Conservation (phyloP, 2,113 vertebrate genomes). For the Stomatorhinus ivindoensis region DNA sequence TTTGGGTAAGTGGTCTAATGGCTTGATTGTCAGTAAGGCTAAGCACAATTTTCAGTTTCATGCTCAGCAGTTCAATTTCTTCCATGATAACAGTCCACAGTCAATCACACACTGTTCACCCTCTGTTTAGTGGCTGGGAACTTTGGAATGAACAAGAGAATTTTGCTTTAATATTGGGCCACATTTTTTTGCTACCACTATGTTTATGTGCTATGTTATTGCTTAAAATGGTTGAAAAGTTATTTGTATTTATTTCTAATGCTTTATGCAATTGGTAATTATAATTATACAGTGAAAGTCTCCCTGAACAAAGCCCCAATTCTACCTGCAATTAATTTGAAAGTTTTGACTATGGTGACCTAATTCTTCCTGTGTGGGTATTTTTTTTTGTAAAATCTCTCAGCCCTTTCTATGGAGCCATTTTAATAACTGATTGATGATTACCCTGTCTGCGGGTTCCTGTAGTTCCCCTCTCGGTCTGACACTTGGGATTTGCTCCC, state of each 20-base stretch:
- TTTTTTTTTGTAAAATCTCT: background rate
- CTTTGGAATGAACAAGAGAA: background rate
- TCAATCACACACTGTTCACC: background rate
- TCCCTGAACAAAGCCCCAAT: background rate
- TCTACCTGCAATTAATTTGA: background rate
- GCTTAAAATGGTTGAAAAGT: background rate
- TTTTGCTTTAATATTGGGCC: background rate
- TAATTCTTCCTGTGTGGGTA: background rate
- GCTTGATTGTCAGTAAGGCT: background rate
- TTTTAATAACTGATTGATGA: conserved; percentile 24
- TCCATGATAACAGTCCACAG: background rate
- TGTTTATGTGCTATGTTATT: background rate
- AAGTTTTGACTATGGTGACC: background rate
- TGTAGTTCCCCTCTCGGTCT: background rate
- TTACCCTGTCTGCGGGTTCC: conserved; percentile 36
- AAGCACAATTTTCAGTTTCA: background rate
- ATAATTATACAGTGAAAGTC: background rate
- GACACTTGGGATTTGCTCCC: background rate
- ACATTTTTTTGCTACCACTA: background rate
- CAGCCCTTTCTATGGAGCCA: conserved; percentile 6
- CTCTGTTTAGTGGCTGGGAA: background rate
- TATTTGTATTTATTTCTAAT: background rate
- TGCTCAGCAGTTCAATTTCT: background rate
- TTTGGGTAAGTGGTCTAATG: background rate
- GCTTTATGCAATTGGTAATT: background rate